Evolutionary conservation across 2,797 vertebrate genomes (phyloP), one percentile per base, ranked within the genome.

Genomic region (Lindbergichthys nudifrons): DNA sequence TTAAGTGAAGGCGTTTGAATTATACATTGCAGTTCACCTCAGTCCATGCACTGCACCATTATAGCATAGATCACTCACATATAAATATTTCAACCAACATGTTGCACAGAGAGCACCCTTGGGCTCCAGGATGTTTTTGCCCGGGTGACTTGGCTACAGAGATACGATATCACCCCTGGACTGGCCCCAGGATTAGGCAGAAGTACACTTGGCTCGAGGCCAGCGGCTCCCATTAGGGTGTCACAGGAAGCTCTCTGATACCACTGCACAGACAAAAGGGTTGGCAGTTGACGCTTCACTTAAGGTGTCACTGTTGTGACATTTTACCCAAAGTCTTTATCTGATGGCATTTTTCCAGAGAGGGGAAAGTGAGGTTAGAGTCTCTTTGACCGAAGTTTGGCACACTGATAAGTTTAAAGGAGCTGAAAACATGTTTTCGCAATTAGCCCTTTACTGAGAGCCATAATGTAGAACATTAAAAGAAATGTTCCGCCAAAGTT

Each of bases 171-270:
- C 75, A 63, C n/a, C n/a, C 26, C 43, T 61, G 74, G 69, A 80
- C 52, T 15, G 13, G 32, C 42, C 60, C 57, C 73, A 60, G 64
- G 41, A 70, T 72, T 41, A 45, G 54, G 69, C 71, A 54, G 52
- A 46, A 10, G n/a, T 46, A 10, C 70, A 42, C 54, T 32, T 63
- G 77, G 79, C 76, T 26, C 41, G 3, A 11, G 19, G 51, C 83
- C 84, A 77, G 63, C 5, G 13, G 18, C 45, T 48, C 39, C 64
- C 66, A 81, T 75, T 14, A 71, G 61, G 53, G 54, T 77, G 65
- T 74, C 70, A 80, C 75, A 81, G 87, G 87, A 91, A 86, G 59
- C 75, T 74, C 71, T 83, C 62, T 19, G 56, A 88, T 57, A 71
- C 77, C 70, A 39, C 65, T 5, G 47, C 78, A 50, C 70, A 83